Percentiles rank a stretch among this genome's conserved stretches.
Evolutionary conservation across 2,797 vertebrate genomes (phyloP).

Genomic region (Enteromius paludinosus): DNA sequence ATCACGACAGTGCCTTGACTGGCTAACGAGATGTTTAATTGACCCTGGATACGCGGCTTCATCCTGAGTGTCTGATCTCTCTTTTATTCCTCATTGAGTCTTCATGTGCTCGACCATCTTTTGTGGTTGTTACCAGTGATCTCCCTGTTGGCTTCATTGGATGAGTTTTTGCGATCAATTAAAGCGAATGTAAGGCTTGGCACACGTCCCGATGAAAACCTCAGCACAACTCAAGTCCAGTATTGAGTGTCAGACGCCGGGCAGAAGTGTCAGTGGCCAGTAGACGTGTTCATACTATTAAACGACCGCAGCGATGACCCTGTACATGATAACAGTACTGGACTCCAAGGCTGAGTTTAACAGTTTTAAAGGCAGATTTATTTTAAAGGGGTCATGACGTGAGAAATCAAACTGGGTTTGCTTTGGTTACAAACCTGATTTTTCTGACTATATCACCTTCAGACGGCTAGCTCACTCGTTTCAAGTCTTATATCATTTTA

Average conservation of each 20-base stretch:
- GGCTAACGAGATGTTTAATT: conserved; percentile 68
- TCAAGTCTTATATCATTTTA: too few species aligned
- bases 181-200: background rate
- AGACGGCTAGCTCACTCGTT: too few species aligned
- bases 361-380: background rate
- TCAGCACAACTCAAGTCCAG: conserved; percentile 8
- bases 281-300: background rate
- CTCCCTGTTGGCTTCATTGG: background rate
- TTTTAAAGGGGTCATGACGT: too few species aligned
- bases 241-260: background rate
- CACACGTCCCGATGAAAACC: background rate
- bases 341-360: background rate
- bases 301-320: background rate
- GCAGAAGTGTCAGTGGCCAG: background rate
- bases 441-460: too few species aligned
- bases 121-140: conserved; percentile 2
- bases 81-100: background rate
- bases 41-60: conserved; percentile 60
- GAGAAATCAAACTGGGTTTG: too few species aligned
- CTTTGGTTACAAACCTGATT: too few species aligned
- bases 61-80: conserved; percentile 27
- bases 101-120: background rate
- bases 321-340: background rate
- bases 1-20: conserved; percentile 57
- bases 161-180: conserved; percentile 1